phyloP scores from a whole-genome alignment of 2,113 vertebrate species.

The Chionis minor region DNA sequence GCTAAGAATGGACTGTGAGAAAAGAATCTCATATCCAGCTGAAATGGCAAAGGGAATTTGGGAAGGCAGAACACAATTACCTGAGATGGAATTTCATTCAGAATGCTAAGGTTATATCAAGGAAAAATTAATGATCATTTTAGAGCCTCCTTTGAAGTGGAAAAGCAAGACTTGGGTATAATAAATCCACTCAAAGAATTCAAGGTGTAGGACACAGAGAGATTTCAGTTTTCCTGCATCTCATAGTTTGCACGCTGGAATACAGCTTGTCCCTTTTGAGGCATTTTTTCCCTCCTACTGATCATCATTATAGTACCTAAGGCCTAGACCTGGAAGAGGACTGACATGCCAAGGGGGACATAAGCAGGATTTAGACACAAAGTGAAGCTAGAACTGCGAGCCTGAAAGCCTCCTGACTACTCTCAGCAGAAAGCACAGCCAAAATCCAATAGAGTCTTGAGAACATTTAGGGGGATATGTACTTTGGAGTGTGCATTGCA shows the following conservation, averaged over 20 bases:
- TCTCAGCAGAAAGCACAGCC: background rate
- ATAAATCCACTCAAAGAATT: background rate
- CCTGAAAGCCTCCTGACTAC: background rate
- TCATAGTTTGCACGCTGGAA: background rate
- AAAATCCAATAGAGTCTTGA: background rate
- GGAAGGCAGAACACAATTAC: background rate
- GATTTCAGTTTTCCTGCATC: background rate
- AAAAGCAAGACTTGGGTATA: background rate
- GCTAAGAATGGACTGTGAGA: background rate
- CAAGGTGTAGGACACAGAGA: background rate
- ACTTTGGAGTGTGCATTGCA: accelerated
- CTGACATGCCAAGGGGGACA: background rate
- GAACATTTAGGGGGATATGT: accelerated
- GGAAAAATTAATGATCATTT: background rate
- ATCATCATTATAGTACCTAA: background rate
- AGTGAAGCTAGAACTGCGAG: background rate
- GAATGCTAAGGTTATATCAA: background rate
- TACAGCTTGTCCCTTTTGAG: background rate
- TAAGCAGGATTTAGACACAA: background rate
- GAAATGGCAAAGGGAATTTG: background rate
- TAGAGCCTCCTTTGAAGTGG: background rate
- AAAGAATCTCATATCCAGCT: conserved; percentile 14
- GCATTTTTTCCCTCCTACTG: background rate
- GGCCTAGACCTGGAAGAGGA: background rate
- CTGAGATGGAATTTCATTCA: background rate